Percentiles rank a stretch among this genome's conserved stretches.
These are phyloP conservation scores for Chelon labrosus DNA, from an alignment of 2,797 vertebrate species.

Conservation along the genomic window DNA sequence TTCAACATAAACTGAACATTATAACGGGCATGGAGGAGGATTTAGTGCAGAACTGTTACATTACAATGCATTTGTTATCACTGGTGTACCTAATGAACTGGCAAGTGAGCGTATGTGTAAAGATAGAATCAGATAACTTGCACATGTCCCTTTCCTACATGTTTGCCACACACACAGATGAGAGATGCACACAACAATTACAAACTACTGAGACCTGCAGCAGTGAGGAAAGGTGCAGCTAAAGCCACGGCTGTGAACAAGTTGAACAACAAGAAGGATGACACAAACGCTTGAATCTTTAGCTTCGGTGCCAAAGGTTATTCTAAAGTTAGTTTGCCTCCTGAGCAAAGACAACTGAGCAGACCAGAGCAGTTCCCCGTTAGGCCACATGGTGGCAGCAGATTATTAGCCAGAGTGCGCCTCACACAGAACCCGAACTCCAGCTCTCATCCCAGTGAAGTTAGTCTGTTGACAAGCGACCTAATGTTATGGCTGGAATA, in stretches of 20 bases:
- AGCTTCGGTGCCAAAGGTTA: background rate
- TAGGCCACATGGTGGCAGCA: slow-evolving; percentile 66
- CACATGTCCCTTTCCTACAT: background rate
- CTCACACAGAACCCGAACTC: background rate
- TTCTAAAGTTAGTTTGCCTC: background rate
- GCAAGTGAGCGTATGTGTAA: background rate
- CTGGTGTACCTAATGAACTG: too few species aligned
- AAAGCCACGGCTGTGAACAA: background rate
- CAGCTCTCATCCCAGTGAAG: background rate
- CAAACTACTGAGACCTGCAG: background rate
- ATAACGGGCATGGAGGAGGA: too few species aligned
- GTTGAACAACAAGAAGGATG: background rate
- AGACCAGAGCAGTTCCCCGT: slow-evolving; percentile 10
- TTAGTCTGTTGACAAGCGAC: background rate
- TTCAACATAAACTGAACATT: too few species aligned
- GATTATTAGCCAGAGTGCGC: background rate
- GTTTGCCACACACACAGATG: background rate
- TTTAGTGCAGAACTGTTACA: too few species aligned
- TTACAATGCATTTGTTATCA: too few species aligned
- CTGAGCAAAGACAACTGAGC: background rate
- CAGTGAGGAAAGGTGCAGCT: background rate
- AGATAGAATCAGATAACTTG: background rate
- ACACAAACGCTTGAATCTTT: background rate
- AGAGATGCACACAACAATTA: background rate
- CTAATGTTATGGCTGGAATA: slow-evolving; percentile 6